Conservation (phyloP, 2,113 vertebrate species). For the Coptodon rendalli region DNA sequence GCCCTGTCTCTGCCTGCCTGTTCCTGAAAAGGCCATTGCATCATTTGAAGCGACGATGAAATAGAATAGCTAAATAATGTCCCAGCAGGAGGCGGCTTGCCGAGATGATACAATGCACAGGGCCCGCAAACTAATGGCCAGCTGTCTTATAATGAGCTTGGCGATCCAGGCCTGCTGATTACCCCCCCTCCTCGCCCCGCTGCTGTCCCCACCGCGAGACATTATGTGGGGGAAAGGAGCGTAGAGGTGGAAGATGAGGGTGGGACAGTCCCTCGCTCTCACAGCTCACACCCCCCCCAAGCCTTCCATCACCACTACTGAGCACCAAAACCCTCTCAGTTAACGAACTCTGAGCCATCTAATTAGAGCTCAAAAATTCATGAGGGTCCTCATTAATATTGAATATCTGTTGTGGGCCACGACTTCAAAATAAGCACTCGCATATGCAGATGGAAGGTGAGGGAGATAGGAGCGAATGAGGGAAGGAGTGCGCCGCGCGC, state of each 20-base stretch:
- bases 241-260: constrained; percentile 33
- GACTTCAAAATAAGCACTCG: constrained; percentile 71
- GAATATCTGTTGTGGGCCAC: constrained; percentile 69
- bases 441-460: constrained; percentile 70
- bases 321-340: constrained; percentile 54
- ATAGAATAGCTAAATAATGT: constrained; percentile 72
- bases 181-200: constrained; percentile 6
- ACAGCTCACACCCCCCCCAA: constrained; percentile 17
- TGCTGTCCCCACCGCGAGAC: constrained; percentile 13
- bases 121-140: constrained; percentile 63
- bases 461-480: constrained; percentile 1
- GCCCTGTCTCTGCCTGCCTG: constrained; percentile 15
- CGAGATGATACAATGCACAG: constrained; percentile 57
- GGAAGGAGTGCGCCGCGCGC: constrained; percentile 7
- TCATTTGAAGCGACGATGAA: constrained; percentile 67
- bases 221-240: constrained; percentile 1
- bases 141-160: constrained; percentile 69
- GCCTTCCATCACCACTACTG: constrained; percentile 39
- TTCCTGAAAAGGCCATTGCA: constrained; percentile 55
- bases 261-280: constrained; percentile 49
- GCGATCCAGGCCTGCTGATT: constrained; percentile 41
- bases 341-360: constrained; percentile 68
- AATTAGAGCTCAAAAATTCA: constrained; percentile 75
- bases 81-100: constrained; percentile 61
- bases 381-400: constrained; percentile 77